Base-by-base conservation (phyloP, 2,113 vertebrate species). In the Sinosuthora webbiana region DNA sequence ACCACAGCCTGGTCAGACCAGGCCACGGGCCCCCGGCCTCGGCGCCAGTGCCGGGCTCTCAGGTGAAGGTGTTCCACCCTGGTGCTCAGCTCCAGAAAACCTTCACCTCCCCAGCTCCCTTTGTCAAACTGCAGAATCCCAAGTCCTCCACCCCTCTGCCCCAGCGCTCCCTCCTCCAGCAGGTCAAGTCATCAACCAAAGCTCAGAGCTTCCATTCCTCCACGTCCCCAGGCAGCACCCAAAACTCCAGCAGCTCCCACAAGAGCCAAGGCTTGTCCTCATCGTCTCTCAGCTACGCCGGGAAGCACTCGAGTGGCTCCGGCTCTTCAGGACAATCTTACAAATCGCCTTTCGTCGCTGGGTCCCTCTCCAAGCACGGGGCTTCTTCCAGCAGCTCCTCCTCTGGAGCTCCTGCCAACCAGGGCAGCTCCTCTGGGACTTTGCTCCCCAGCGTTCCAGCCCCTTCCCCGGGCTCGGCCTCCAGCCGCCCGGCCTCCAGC, bases 21-120 rank as follows among this genome's bases (percentile, higher is more conserved):
- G 81, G 96, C 95, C 97, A 97, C 0, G 95, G 95, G 9, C 47
- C 97, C 30, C 97, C 85, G 13, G 77, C 80, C 5, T 75, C 95
- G 5, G 23, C 82, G 12, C 62, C 96, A 0, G 64, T 87, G 59
- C 92, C 93, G 0, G 59, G 91, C 39, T 89, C 98, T 67, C 97
- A 97, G 39, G 97, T 98, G 62, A 98, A 98, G 92, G 97, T 98
- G 77, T 98, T 98, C 89, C 98, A 98, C 44, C 96, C 98, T 15
- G 95, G 97, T 69, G 50, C 91, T 35, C 98, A 98, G 68, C 97
- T 96, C 12, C 98, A 98, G 90, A 98, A 98, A 86, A 94, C 52
- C 68, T 98, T 98, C 93, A 83, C 97, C 1, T 76, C 98, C 25
- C 92, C 98, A 1, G 63, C 96, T 49, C 95, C 98, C 0, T 98